Percentiles rank a stretch among this genome's conserved stretches.
These are phyloP conservation scores for Orientallactaga sibirica DNA, from an alignment of 2,797 vertebrate genomes.

Conservation along the genomic window DNA sequence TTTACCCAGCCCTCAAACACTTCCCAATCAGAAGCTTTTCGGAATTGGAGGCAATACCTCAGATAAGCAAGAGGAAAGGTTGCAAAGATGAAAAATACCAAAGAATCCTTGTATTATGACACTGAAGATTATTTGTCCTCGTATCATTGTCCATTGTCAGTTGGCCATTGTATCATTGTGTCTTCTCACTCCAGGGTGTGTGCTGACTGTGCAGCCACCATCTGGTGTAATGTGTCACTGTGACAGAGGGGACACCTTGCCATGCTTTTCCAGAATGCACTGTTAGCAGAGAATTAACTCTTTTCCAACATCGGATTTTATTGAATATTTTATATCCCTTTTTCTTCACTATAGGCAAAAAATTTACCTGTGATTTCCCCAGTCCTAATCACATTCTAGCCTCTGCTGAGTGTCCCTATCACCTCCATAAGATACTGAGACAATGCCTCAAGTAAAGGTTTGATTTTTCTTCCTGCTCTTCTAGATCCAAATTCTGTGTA, in stretches of 20 bases:
- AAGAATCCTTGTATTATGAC: neutral
- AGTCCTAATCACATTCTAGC: neutral
- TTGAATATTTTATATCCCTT: neutral
- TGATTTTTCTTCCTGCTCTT: accelerated
- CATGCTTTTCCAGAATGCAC: neutral
- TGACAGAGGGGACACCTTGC: neutral
- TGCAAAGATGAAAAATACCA: neutral
- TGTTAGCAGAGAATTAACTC: neutral
- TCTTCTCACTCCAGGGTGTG: neutral
- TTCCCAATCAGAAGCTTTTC: neutral
- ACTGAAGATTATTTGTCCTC: neutral
- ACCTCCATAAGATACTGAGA: no score
- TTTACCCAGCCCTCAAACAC: neutral
- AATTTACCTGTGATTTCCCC: neutral
- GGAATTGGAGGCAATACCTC: neutral
- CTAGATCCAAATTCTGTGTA: neutral
- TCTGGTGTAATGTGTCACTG: neutral
- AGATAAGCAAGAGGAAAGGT: neutral
- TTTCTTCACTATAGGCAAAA: neutral
- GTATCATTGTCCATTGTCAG: accelerated
- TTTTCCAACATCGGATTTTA: neutral
- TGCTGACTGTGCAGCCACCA: neutral
- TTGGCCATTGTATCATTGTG: neutral
- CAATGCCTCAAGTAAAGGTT: neutral
- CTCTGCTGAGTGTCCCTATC: neutral